Evolutionary conservation across 2,888 invertebrate species (phyloP), one percentile per base, ranked within the genome.

Genomic region (Vannuccia rotundouncinata): DNA sequence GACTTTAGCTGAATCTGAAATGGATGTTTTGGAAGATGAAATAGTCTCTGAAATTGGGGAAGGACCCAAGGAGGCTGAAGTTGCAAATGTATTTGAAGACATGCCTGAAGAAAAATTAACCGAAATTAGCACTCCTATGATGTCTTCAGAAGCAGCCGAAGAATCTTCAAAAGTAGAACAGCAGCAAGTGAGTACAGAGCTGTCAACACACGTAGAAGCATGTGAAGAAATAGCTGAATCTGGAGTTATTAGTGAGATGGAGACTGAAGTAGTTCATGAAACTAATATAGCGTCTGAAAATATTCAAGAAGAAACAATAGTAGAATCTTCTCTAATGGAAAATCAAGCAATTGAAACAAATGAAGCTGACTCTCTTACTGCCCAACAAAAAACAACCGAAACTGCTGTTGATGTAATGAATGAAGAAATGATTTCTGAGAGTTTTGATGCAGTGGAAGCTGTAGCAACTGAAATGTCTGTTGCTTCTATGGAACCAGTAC

Each of bases 391-490:
- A 5, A 13, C 66, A 13, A 66, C 66, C 2, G 66, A 66, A 27
- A 66, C 22, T 22, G 25, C 66, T 13, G 66, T 66, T 17, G 25
- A 66, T 66, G 66, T 66, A 5, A 13, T 66, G 22, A 17, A 66
- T 5, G 66, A 66, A 66, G 66, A 66, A 66, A 66, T 66, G 66
- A 66, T 22, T 13, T 17, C 5, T 2, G 66, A 66, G 25, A 22
- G 25, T n/a, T 13, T n/a, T 22, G 66, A 66, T 5, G 25, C 66
- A n/a, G 66, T 27, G 5, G 66, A 66, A 66, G 22, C 66, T 66
- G 66, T 66, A 22, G 66, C 66, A 66, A 66, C 66, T n/a, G 66
- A 66, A 66, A 66, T 66, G 66, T 66, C 66, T n/a, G 66, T 66
- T 2, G 66, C 66, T 5, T 66, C 66, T 13, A 66, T 22, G 2